Base-by-base conservation (phyloP, 2,888 invertebrate species). In the Baccha elongata region DNA sequence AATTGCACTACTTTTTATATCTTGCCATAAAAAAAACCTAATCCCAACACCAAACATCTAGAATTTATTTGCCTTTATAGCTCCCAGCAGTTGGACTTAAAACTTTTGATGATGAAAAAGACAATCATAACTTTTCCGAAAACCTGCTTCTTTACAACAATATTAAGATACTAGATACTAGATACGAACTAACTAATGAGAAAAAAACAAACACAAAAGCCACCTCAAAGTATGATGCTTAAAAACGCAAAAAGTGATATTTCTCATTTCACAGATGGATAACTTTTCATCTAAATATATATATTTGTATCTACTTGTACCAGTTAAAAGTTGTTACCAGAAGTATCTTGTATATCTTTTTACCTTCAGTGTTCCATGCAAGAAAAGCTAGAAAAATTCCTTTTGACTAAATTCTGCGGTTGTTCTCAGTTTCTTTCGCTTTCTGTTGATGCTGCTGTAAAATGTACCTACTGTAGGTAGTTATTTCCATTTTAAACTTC, bases 231-330 rank as follows among this genome's bases (percentile, higher is more conserved):
- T 26, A 73, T 44, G 52, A 53, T 60, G 52, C 37, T 68, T 46
- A 15, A 32, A 53, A 40, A 58, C 50, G 60, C 67, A 75, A 60
- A 75, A 81, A 40, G 60, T 65, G 67, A 81, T 72, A 60, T 75
- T 72, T 75, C 81, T 60, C 75, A 81, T 81, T 81, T 81, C 75
- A 81, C 81, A 81, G 81, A 81, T 76, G 81, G 71, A 75, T 81
- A 67, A 76, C 60, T 81, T 76, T 60, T 71, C 60, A 71, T 71
- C 67, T 48, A 71, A 15, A 17, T n/a, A 19, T 11, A 35, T 19
- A 23, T 6, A 15, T 15, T 4, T 19, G 13, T 5, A 32, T 37
- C 13, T 37, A 23, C 40, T 3, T 10, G 35, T n/a, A 7, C 11
- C 8, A 35, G 1, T 10, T n/a, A n/a, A n/a, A 35, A 55, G 15